Conservation (phyloP, 2,888 invertebrate genomes). For the Patella pellucida region DNA sequence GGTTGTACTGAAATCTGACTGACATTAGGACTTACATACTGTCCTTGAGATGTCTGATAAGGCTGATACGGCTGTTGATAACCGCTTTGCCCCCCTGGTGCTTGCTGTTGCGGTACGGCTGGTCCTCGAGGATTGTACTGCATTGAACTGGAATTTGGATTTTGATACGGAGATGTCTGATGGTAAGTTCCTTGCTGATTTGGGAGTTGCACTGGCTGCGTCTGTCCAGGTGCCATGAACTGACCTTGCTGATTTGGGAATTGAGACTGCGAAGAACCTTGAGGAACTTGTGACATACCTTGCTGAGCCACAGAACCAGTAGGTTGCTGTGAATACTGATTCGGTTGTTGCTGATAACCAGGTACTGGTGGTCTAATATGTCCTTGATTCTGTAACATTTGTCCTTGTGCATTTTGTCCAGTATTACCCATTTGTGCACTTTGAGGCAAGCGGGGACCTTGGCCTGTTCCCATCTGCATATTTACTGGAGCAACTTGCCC, state of each 20-base stretch:
- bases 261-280: slow-evolving; percentile 12
- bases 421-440: not conserved
- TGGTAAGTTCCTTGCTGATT: not conserved
- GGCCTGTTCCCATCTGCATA: not conserved
- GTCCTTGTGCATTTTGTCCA: not conserved
- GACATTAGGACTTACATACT: not conserved
- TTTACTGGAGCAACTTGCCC: slow-evolving; percentile 5
- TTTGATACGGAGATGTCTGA: not conserved
- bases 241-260: slow-evolving; percentile 14
- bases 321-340: not conserved
- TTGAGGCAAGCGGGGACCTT: not conserved
- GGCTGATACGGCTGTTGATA: slow-evolving; percentile 14
- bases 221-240: not conserved
- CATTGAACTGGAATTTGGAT: slow-evolving; percentile 2
- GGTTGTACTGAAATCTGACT: slow-evolving; percentile 19
- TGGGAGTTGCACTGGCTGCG: slow-evolving; percentile 6
- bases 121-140: slow-evolving; percentile 12
- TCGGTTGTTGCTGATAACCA: slow-evolving; percentile 21
- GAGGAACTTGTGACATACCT: not conserved
- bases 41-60: slow-evolving; percentile 19
- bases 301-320: not conserved
- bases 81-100: slow-evolving; percentile 9
- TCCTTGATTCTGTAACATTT: too few species aligned
- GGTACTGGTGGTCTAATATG: slow-evolving; percentile 17
- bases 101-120: slow-evolving; percentile 7